Conservation (phyloP, 1,140 invertebrate genomes). For the Plodia interpunctella region DNA sequence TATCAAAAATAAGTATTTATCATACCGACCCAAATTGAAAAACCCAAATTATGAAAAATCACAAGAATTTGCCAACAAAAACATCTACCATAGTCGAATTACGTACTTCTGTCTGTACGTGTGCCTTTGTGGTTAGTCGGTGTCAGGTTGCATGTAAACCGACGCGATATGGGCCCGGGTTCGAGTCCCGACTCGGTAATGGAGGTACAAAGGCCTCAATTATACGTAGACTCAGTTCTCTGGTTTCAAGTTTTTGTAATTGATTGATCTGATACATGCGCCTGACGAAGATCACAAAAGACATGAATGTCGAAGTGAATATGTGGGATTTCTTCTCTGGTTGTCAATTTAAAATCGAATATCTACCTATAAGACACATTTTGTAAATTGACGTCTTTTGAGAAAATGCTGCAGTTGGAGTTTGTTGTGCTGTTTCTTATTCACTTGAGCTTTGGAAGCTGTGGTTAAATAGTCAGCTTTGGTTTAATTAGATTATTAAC, state of each 20-base stretch:
- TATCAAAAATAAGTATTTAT: too few species aligned
- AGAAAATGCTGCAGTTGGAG: too few species aligned
- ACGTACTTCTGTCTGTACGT: neutral
- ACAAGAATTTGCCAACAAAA: neutral
- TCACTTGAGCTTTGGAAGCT: too few species aligned
- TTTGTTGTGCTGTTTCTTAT: too few species aligned
- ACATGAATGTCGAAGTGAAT: neutral
- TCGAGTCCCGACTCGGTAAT: neutral
- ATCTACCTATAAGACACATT: too few species aligned
- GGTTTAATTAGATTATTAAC: too few species aligned
- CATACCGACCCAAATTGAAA: neutral
- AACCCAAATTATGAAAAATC: neutral
- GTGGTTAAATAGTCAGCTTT: too few species aligned
- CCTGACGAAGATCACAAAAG: neutral
- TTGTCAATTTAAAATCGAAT: too few species aligned
- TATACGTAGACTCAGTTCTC: conserved; percentile 2
- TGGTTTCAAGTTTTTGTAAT: conserved; percentile 8
- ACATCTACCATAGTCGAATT: neutral
- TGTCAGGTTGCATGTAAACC: conserved; percentile 6
- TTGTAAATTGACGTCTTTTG: too few species aligned
- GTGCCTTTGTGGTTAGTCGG: conserved; percentile 5
- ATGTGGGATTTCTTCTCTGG: neutral
- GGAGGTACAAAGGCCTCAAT: conserved; percentile 10
- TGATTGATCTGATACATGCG: neutral
- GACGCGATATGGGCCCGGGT: conserved; percentile 5